Base-by-base conservation (phyloP, 2,888 invertebrate species). In the Andrena trimmerana region DNA sequence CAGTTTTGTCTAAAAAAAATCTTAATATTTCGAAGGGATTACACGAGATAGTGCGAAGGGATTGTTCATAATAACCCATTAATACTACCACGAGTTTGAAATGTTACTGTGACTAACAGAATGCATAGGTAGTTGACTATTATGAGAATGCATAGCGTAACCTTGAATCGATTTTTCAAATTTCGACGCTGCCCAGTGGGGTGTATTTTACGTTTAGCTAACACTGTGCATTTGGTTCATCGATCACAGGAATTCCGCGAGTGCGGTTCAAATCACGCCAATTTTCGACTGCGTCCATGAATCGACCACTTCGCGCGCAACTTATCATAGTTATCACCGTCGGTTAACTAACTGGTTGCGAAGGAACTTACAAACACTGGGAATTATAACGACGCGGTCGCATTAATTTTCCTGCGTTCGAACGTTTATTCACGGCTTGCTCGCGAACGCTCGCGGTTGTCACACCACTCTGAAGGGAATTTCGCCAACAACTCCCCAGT, bases 301-400 rank as follows among this genome's bases (percentile, higher is more conserved):
- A 57, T 57, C 27, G 57, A 57, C 24, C 24, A 57, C 10, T 10
- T 27, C 24, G 24, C 4, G 57, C 1, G 27, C 57, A 10, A 57
- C 20, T 57, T 57, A 27, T 5, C 68, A 20, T 1, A 10, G 20
- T 5, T 57, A 27, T 5, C 68, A 20, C 27, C 31, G 13, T 3
- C 6, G 31, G 24, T 52, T 54, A 54, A 31, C 67, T 27, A 42
- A 24, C 42, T 42, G 33, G n/a, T 27, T 36, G 27, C 5, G 16
- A 36, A 57, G n/a, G 24, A 69, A 59, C 29, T 70, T 62, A 27
- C 33, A 42, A 72, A 73, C 57, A 42, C 31, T 59, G 29, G 31
- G 48, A 62, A 81, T 63, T 80, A 63, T 48, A 65, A 79, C 66
- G 33, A 79, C 54, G 54, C 31, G n/a, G 50, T 31, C 33, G 10